Base-by-base conservation (phyloP, 2,797 vertebrate genomes). In the Steatocranus sp. region DNA sequence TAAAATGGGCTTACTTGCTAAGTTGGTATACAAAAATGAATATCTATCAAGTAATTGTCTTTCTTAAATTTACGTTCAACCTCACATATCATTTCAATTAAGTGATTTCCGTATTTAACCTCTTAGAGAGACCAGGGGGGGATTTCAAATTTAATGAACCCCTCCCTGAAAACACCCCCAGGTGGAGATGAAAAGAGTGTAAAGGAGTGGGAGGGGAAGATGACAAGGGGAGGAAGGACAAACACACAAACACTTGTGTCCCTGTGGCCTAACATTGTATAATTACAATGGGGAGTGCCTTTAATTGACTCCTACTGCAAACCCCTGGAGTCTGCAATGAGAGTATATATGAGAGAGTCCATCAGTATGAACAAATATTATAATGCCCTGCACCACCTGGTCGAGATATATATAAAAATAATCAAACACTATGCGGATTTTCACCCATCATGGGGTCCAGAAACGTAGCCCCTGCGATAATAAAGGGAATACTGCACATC, bases 231-330 rank as follows among this genome's bases (percentile, higher is more conserved):
- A 88, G 90, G 91, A 83, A 86, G 90, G 90, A 91, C 91, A 92
- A 90, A 89, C 88, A 90, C 83, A 86, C 75, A 84, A 88, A 85
- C 78, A 63, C 76, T 81, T 15, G 3, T 11, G 41, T 89, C 93
- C 83, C 92, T 86, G 76, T 82, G 81, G 93, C 58, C 73, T 80
- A 92, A 89, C 79, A 61, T 49, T 76, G 87, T 90, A 85, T 93
- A 94, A 95, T 94, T 92, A 94, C 89, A 88, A 82, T 49, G 70
- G 83, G 89, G 88, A 89, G 68, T 87, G 85, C 79, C 89, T 93
- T 91, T 94, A 93, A 94, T 93, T 93, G 92, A 93, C 91, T 93
- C 88, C 75, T 80, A 81, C 89, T 84, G 82, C 2, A 41, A 91
- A 83, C 68, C 83, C 61, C 81, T n/a, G 18, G 81, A 84, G 84